Conservation (phyloP, 2,113 vertebrate genomes). For the Grammomys dolichurus region DNA sequence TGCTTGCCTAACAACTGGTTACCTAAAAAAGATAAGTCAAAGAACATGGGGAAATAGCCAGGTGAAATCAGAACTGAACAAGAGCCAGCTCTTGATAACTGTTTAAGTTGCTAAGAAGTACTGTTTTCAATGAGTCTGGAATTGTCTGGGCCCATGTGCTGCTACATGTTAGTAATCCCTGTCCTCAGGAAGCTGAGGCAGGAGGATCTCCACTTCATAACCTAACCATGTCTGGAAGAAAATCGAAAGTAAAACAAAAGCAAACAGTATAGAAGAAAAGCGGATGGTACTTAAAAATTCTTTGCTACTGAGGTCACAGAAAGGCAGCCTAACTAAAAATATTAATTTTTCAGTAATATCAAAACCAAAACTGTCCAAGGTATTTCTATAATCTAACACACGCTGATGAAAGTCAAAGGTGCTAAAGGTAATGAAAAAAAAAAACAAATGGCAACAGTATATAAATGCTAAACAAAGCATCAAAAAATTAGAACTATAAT, state of each 20-base stretch:
- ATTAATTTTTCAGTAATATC: conserved; percentile 27
- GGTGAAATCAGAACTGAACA: conserved; percentile 8
- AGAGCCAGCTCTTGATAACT: conserved; percentile 14
- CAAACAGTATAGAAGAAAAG: conserved; percentile 17
- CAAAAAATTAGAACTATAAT: conserved; percentile 25
- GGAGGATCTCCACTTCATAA: background rate
- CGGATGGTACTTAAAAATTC: background rate
- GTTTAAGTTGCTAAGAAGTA: background rate
- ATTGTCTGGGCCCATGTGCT: background rate
- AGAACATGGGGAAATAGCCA: conserved; percentile 11
- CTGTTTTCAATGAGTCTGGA: background rate
- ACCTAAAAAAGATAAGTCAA: conserved; percentile 23
- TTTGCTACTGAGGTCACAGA: conserved; percentile 25
- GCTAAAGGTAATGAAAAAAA: conserved; percentile 10
- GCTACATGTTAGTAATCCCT: background rate
- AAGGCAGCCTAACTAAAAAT: conserved; percentile 1
- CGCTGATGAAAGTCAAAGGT: conserved; percentile 2
- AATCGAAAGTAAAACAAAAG: background rate
- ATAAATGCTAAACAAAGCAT: conserved; percentile 35
- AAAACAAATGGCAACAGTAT: background rate
- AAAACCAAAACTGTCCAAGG: background rate
- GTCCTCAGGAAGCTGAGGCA: background rate
- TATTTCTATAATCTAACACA: conserved; percentile 15
- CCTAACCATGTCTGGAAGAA: background rate
- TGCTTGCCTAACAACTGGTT: conserved; percentile 27